Percentiles rank a stretch among this genome's conserved stretches.
Conservation (phyloP, 2,888 invertebrate species). For the Harpagoxenus sublaevis region DNA sequence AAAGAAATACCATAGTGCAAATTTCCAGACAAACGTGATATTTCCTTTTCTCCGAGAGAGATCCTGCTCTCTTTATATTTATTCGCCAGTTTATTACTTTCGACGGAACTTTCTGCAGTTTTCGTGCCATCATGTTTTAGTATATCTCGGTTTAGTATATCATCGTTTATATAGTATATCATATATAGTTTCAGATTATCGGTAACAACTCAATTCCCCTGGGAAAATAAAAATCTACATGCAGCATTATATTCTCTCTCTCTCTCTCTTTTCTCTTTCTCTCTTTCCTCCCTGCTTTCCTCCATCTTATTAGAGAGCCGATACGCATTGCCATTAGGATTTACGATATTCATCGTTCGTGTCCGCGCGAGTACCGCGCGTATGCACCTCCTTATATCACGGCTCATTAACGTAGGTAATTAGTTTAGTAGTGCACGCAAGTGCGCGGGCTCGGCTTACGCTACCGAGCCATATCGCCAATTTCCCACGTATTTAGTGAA, state of each 20-base stretch:
- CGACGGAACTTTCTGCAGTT: conserved; percentile 3
- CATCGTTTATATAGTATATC: too few species aligned
- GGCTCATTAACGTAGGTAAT: conserved; percentile 73
- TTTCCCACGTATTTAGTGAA: conserved; percentile 47
- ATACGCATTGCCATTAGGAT: conserved; percentile 35
- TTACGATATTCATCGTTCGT: conserved; percentile 51
- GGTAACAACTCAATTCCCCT: not conserved
- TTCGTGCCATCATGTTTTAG: not conserved
- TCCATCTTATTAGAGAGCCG: conserved; percentile 13
- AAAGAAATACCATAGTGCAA: not conserved
- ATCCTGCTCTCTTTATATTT: not conserved
- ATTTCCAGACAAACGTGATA: not conserved
- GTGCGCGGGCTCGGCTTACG: conserved; percentile 62
- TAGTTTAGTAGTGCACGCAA: conserved; percentile 71
- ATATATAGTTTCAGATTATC: not conserved
- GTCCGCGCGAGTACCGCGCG: conserved; percentile 17
- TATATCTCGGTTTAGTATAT: too few species aligned
- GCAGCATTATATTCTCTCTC: not conserved
- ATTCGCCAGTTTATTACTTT: conserved; percentile 12
- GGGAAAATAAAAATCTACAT: conserved; percentile 29
- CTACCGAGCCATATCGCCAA: conserved; percentile 57
- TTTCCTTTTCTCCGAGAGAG: not conserved
- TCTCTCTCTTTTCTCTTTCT: too few species aligned
- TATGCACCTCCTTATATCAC: conserved; percentile 68
- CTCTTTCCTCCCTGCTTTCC: conserved; percentile 10